Conservation (phyloP, 92 coral and sea anemone species). For the Phenganax stokvisi region DNA sequence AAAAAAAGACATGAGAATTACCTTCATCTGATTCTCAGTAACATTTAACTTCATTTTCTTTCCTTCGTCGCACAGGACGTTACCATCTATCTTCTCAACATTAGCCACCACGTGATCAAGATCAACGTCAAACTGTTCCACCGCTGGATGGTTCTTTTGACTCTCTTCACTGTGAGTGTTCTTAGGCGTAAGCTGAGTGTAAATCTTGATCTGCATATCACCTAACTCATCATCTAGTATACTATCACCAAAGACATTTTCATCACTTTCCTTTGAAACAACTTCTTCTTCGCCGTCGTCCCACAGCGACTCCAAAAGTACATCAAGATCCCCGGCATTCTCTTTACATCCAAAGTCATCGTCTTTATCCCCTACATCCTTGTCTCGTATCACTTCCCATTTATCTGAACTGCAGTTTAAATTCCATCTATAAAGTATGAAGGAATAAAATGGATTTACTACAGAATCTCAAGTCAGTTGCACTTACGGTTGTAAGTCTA, state of each 20-base stretch:
- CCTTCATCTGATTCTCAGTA: not conserved
- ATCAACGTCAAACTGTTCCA: not conserved
- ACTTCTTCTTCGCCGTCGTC: constrained; percentile 6
- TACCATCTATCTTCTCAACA: not conserved
- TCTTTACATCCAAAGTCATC: constrained; percentile 24
- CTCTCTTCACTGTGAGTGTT: not conserved
- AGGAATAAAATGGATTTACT: not conserved
- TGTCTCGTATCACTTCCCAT: constrained; percentile 41
- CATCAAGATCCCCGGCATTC: constrained; percentile 15
- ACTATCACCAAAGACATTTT: constrained; percentile 33
- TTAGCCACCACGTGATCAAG: not conserved
- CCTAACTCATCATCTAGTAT: constrained; percentile 27
- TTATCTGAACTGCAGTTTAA: constrained; percentile 46
- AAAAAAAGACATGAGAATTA: no score
- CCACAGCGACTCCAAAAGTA: constrained; percentile 37
- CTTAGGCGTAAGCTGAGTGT: constrained; percentile 25
- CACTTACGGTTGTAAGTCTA: not conserved
- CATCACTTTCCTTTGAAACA: not conserved
- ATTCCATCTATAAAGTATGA: constrained; percentile 44
- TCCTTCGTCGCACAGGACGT: not conserved
- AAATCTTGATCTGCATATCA: constrained; percentile 30
- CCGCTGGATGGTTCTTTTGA: not conserved
- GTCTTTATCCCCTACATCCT: not conserved
- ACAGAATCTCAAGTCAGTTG: not conserved
- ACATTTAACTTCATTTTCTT: not conserved